phyloP scores from a whole-genome alignment of 2,888 invertebrate species.

The Frankliniella intonsa region DNA sequence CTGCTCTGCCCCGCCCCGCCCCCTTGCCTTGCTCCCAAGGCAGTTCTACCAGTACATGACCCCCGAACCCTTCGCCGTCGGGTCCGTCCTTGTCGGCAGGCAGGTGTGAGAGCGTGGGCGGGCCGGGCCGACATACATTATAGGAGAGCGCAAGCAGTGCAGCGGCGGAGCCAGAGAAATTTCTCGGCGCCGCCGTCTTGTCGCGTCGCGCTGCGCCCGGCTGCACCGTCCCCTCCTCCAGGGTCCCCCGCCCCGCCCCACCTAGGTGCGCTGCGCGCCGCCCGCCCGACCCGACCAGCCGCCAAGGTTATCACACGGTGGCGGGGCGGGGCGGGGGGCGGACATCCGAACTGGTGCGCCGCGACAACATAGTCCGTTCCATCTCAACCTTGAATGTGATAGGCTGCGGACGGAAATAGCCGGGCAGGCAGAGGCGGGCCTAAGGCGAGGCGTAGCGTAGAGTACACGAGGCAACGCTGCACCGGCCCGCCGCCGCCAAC shows the following conservation, averaged over 20 bases:
- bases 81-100: not conserved
- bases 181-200: too few species aligned
- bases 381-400: constrained; percentile 25
- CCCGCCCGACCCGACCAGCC: not conserved
- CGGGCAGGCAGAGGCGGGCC: not conserved
- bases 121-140: not conserved
- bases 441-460: not conserved
- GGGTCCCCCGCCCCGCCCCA: too few species aligned
- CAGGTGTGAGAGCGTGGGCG: not conserved
- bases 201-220: too few species aligned
- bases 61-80: too few species aligned
- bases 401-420: constrained; percentile 16
- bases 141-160: too few species aligned
- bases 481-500: not conserved
- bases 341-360: not conserved
- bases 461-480: not conserved
- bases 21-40: too few species aligned
- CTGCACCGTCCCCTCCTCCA: too few species aligned
- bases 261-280: too few species aligned
- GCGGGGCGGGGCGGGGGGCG: not conserved
- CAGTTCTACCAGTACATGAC: too few species aligned
- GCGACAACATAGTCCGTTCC: not conserved
- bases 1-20: too few species aligned
- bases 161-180: too few species aligned
- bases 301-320: not conserved